These are phyloP conservation scores for Sarcophaga peregrina DNA, from an alignment of 1,140 invertebrate species.

Conservation along the genomic window DNA sequence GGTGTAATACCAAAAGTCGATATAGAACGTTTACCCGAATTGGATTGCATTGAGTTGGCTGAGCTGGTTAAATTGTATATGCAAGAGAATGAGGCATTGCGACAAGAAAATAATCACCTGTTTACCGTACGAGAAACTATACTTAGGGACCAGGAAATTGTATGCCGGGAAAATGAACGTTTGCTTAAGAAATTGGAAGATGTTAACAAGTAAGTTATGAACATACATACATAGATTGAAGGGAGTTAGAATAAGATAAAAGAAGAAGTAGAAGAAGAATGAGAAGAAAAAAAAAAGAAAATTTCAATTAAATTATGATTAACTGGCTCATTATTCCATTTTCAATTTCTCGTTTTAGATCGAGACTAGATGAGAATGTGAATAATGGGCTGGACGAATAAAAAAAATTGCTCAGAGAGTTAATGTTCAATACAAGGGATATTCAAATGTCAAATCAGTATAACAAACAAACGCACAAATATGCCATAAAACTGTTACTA, in stretches of 20 bases:
- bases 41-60: conserved; percentile 77
- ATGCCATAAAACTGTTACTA: neutral
- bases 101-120: conserved; percentile 88
- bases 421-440: conserved; percentile 12
- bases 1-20: conserved; percentile 72
- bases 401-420: neutral
- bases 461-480: conserved; percentile 25
- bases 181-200: conserved; percentile 88
- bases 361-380: conserved; percentile 54
- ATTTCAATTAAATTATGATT: neutral
- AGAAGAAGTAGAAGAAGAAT: no score
- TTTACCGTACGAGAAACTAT: conserved; percentile 83
- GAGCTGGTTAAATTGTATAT: conserved; percentile 83
- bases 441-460: neutral
- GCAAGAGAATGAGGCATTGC: conserved; percentile 86
- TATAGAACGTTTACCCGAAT: conserved; percentile 76
- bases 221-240: neutral
- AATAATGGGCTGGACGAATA: conserved; percentile 54
- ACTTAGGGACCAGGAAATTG: conserved; percentile 87
- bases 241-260: neutral
- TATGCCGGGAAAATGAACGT: conserved; percentile 90
- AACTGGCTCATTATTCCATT: conserved; percentile 60
- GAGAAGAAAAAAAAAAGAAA: no score
- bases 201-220: conserved; percentile 79
- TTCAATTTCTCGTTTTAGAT: conserved; percentile 63